A percentile compares a stretch with the other conserved stretches of the same genome.
Evolutionary conservation across 2,888 invertebrate species (phyloP).

Genomic region (Caenorhabditis angaria): DNA sequence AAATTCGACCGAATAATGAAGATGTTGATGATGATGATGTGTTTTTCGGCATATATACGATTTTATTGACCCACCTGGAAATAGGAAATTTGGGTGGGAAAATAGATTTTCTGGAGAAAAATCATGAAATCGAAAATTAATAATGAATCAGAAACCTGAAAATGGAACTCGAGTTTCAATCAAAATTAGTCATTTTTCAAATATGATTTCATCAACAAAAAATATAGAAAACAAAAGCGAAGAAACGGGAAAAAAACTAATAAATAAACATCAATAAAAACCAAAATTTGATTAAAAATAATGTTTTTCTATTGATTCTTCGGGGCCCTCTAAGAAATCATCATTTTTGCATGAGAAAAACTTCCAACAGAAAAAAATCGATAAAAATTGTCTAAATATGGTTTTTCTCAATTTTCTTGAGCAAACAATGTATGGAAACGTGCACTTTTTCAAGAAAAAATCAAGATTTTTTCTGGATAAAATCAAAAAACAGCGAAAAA

Average conservation of each 20-base stretch:
- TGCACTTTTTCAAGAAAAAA: too few relatives aligned
- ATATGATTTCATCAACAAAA: background rate
- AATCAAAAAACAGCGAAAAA: too few relatives aligned
- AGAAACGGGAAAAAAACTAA: slow-evolving; percentile 1
- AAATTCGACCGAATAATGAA: slow-evolving; percentile 52
- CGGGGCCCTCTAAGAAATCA: background rate
- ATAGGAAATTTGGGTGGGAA: background rate
- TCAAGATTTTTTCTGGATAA: too few relatives aligned
- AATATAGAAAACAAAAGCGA: background rate
- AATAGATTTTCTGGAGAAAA: background rate
- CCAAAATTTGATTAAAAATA: background rate
- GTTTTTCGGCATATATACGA: slow-evolving; percentile 55
- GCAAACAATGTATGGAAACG: too few relatives aligned
- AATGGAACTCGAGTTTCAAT: too few relatives aligned
- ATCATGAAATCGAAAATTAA: background rate
- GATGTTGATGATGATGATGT: slow-evolving; percentile 49
- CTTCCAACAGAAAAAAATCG: background rate
- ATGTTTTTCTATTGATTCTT: too few relatives aligned
- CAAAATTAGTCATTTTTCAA: slow-evolving; percentile 1
- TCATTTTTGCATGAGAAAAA: background rate
- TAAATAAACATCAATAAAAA: background rate
- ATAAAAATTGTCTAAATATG: too few relatives aligned
- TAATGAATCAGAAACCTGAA: too few relatives aligned
- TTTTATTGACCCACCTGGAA: too few relatives aligned
- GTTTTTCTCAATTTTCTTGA: too few relatives aligned